Base-by-base conservation (phyloP, 2,888 invertebrate genomes). In the Auanema freiburgensis region DNA sequence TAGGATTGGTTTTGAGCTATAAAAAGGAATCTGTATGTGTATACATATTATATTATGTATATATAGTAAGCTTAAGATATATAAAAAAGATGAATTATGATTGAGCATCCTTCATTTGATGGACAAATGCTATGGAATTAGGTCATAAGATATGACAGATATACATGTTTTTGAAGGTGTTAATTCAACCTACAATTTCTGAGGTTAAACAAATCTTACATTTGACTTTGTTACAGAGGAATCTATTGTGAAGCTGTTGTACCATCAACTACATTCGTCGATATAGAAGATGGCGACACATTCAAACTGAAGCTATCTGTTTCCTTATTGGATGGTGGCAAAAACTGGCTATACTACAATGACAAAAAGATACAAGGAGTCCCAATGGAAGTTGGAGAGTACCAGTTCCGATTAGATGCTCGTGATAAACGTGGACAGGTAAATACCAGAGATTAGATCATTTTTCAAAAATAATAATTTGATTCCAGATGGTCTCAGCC, bases 211-310 rank as follows among this genome's bases (percentile, higher is more conserved):
- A 43, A 12, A 40, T 21, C 25, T 25, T n/a, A 52, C 11, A 3
- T 23, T 18, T 57, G 50, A 8, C 23, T 40, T 61, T 55, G 33
- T 72, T 75, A 67, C 63, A 76, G 75, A 24, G 74, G 80, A 57
- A 61, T 69, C 24, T 53, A 72, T 41, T 80, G 80, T 65, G 69
- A 66, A 33, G 63, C 77, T 42, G 63, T 64, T 24, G 69, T 81
- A 5, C 76, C 78, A 11, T 63, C 67, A 8, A 66, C 72, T 49
- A 80, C 79, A n/a, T 81, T 81, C 71, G 59, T 70, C 46, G 81
- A 81, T 64, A 65, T 67, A 4, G 79, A 80, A 57, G 80, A 80
- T 49, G 79, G 80, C 14, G 65, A 71, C 53, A 78, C 77, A 23
- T 68, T 66, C 65, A 70, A 69, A 41, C 63, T 79, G 54, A 52